Conservation (phyloP, 2,888 invertebrate species). For the Gonocerus acuteangulatus region DNA sequence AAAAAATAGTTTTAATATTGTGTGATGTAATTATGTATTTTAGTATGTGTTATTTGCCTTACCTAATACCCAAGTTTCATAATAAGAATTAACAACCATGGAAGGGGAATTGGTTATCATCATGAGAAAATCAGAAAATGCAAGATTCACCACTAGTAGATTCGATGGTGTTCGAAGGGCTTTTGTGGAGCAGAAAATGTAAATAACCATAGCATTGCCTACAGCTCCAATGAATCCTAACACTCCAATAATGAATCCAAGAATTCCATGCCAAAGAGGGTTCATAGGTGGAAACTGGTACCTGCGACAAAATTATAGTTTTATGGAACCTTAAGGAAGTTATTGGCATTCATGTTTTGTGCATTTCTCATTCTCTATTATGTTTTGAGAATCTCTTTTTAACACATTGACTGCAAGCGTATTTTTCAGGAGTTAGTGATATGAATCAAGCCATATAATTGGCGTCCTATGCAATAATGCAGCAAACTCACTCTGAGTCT, state of each 20-base stretch:
- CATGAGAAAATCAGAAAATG: slow-evolving; percentile 84
- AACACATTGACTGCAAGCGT: too few species aligned
- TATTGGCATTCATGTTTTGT: too few species aligned
- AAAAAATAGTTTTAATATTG: too few species aligned
- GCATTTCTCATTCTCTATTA: too few species aligned
- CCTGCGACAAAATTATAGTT: slow-evolving; percentile 51
- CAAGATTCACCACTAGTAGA: slow-evolving; percentile 80
- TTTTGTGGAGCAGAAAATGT: slow-evolving; percentile 67
- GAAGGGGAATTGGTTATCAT: slow-evolving; percentile 75
- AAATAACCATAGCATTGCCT: slow-evolving; percentile 63
- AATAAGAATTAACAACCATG: slow-evolving; percentile 75
- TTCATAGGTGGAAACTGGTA: slow-evolving; percentile 84
- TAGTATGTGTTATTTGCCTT: slow-evolving; percentile 31
- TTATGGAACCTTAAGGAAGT: too few species aligned
- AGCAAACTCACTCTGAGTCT: too few species aligned
- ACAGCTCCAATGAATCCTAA: slow-evolving; percentile 61
- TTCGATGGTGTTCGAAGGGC: slow-evolving; percentile 80
- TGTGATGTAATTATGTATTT: neutral
- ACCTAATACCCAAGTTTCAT: slow-evolving; percentile 63
- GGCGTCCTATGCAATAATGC: too few species aligned
- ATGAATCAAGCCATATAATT: too few species aligned
- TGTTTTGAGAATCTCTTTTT: too few species aligned
- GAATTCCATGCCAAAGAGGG: slow-evolving; percentile 74
- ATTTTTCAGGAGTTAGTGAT: too few species aligned
- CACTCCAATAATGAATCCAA: slow-evolving; percentile 68